These are phyloP conservation scores for Drosophila mauritiana DNA, from an alignment of 1,140 invertebrate genomes.

Conservation along the genomic window DNA sequence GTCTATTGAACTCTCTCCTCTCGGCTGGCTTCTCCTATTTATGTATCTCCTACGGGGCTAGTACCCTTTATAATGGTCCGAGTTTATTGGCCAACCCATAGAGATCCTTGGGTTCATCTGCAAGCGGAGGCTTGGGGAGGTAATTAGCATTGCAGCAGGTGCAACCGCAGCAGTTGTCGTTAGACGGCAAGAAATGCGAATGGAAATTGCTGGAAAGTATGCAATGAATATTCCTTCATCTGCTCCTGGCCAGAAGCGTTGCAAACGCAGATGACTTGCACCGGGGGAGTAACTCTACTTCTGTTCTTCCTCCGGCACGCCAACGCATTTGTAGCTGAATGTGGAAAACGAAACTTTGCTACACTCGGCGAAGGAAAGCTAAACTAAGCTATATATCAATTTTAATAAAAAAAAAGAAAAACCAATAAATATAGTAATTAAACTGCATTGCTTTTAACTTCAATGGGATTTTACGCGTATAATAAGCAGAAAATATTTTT, in stretches of 20 bases:
- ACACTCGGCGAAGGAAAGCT: constrained; percentile 5
- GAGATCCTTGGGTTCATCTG: not conserved
- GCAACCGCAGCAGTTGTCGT: constrained; percentile 21
- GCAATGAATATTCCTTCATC: constrained; percentile 14
- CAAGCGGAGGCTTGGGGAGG: not conserved
- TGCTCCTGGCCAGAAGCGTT: not conserved
- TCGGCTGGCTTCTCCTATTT: not conserved
- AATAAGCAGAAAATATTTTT: too few relatives aligned
- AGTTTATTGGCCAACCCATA: constrained; percentile 26
- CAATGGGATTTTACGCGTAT: too few relatives aligned
- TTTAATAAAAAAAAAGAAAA: not conserved
- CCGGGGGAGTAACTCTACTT: constrained; percentile 13
- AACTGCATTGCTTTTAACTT: too few relatives aligned
- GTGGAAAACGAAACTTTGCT: constrained; percentile 4
- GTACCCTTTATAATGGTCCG: constrained; percentile 42
- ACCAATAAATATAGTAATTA: not conserved
- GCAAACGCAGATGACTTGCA: constrained; percentile 34
- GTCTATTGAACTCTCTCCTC: constrained; percentile 27
- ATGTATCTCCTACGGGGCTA: not conserved
- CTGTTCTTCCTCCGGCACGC: not conserved
- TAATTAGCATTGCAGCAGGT: constrained; percentile 66
- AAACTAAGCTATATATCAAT: not conserved
- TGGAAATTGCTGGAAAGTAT: constrained; percentile 26
- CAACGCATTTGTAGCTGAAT: constrained; percentile 3
- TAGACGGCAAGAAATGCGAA: constrained; percentile 13